Base-by-base conservation (phyloP, 2,113 vertebrate species). In the Saguinus midas region DNA sequence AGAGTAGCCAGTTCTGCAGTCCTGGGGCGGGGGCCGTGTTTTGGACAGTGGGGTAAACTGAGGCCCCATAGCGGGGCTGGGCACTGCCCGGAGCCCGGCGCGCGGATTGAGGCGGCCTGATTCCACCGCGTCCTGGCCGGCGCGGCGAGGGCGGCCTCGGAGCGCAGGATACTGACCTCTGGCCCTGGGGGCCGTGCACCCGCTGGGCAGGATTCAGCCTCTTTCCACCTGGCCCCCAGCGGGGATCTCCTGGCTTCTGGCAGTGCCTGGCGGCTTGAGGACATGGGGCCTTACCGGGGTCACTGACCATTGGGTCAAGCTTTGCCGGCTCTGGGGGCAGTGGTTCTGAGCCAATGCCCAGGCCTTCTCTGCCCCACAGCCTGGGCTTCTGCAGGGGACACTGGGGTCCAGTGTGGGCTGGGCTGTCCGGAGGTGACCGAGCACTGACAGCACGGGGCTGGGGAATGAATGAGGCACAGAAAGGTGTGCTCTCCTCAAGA, bases 11-110 rank as follows among this genome's bases (percentile, higher is more conserved):
- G 48, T 25, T 64, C 3, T 14, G 66, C 48, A 2, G 23, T 66
- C 43, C 11, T 3, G 10, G 32, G 45, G 48, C 18, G 1, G 16
- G 75, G 55, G 70, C 50, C 2, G 18, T 20, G 82, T 85, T 75
- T 52, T 43, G 37, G 70, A 37, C 75, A 20, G 40, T 14, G 57
- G 70, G 80, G 92, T 93, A 96, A 96, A 96, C 96, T 78, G 96
- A 97, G 97, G 96, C 94, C 87, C 11, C 20, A 0, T 6, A 64
- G 75, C 80, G 87, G 21, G 55, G 1, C 52, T 11, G 73, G 18
- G 64, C 27, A 1, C 45, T n/a, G 79, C 87, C n/a, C 13, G 17
- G 20, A 32, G 43, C 61, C 35, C 27, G 4, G 87, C 2, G 57
- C 52, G 11, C 3, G 17, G 23, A 43, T 2, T 16, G 73, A 66